Conservation (phyloP, 2,797 vertebrate species). For the Spondyliosoma cantharus region DNA sequence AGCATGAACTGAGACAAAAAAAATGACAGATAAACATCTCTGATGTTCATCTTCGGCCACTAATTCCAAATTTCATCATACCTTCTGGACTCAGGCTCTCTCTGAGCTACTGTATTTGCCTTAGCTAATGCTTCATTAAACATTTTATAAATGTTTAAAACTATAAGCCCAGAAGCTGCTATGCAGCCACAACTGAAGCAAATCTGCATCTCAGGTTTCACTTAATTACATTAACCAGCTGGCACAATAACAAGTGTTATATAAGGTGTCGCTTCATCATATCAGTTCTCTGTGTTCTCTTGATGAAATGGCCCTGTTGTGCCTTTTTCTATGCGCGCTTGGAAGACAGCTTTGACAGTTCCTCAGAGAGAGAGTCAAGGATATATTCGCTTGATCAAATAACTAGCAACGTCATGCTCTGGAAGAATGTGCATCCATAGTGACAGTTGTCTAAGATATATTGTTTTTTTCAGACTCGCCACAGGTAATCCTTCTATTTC, state of each 20-base stretch:
- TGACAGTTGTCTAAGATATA: background rate
- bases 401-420: background rate
- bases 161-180: conserved; percentile 3
- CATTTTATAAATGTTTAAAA: conserved; percentile 20
- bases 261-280: background rate
- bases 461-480: background rate
- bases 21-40: conserved; percentile 33
- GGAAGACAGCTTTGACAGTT: background rate
- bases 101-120: conserved; percentile 27
- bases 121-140: conserved; percentile 38
- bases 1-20: conserved; percentile 50
- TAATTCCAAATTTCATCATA: conserved; percentile 43
- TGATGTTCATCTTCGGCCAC: conserved; percentile 35
- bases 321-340: background rate
- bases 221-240: conserved; percentile 11
- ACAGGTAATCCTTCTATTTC: background rate
- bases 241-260: conserved; percentile 5
- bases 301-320: background rate
- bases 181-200: background rate
- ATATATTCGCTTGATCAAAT: background rate
- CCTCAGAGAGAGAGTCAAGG: background rate
- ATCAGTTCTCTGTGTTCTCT: background rate
- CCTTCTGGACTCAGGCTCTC: conserved; percentile 24
- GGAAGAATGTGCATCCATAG: background rate
- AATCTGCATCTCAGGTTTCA: conserved; percentile 23